phyloP scores from a whole-genome alignment of 2,888 invertebrate species.

The Acleris cristana region DNA sequence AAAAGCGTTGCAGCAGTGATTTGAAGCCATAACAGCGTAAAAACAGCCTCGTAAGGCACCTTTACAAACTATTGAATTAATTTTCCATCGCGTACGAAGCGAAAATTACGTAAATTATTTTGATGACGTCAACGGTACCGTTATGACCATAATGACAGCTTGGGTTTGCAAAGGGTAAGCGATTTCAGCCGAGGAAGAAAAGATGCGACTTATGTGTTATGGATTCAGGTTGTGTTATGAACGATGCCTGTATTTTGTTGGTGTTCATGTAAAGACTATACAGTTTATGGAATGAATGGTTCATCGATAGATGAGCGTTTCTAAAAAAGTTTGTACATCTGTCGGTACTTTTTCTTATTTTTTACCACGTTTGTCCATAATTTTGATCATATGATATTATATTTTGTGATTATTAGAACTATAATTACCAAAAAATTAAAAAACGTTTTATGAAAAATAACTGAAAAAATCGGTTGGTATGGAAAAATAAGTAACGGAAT shows the following conservation, averaged over 20 bases:
- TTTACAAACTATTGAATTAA: conserved; percentile 48
- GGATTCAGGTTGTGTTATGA: not conserved
- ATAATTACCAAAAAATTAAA: too few relatives aligned
- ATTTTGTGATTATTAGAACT: too few relatives aligned
- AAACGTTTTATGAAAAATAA: too few relatives aligned
- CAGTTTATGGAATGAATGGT: too few relatives aligned
- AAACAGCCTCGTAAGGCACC: conserved; percentile 58
- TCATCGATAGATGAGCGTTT: too few relatives aligned
- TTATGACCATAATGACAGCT: conserved; percentile 29
- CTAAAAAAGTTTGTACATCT: too few relatives aligned
- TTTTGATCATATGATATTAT: too few relatives aligned
- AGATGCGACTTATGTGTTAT: not conserved
- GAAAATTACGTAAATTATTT: conserved; percentile 53
- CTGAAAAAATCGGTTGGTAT: too few relatives aligned
- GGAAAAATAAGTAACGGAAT: too few relatives aligned
- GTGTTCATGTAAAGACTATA: too few relatives aligned
- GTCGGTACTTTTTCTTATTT: too few relatives aligned
- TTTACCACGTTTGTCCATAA: too few relatives aligned
- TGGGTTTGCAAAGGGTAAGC: conserved; percentile 11
- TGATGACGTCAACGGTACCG: conserved; percentile 30
- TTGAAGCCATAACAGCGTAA: conserved; percentile 58
- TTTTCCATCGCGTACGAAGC: conserved; percentile 47
- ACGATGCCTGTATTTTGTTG: not conserved
- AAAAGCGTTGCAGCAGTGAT: conserved; percentile 31
- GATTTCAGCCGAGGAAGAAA: conserved; percentile 6